Evolutionary conservation across 2,888 invertebrate genomes (phyloP).

Genomic region (Mesoligia furuncula): DNA sequence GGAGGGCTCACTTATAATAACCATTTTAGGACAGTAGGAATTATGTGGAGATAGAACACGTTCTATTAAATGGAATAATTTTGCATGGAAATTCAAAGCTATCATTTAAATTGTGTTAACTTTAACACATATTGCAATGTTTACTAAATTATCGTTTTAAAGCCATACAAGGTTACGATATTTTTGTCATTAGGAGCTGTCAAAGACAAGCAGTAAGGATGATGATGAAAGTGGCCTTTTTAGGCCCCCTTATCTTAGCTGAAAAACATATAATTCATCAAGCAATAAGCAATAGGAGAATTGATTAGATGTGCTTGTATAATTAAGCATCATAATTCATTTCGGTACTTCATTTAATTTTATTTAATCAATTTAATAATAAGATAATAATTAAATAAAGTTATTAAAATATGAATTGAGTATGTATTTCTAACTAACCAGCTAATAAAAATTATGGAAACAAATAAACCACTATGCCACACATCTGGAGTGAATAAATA

Average conservation of each 20-base stretch:
- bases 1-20: constrained; percentile 67
- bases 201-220: not conserved
- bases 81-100: not conserved
- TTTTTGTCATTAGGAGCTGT: not conserved
- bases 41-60: constrained; percentile 37
- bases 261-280: not conserved
- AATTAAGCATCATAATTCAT: not conserved
- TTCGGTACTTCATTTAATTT: too few species aligned
- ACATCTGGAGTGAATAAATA: constrained; percentile 56
- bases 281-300: not conserved
- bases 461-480: constrained; percentile 19
- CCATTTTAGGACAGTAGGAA: constrained; percentile 66
- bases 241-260: not conserved
- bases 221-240: too few species aligned
- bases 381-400: not conserved
- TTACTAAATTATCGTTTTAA: not conserved
- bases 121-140: not conserved
- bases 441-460: constrained; percentile 11
- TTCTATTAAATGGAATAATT: constrained; percentile 1
- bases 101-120: not conserved
- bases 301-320: not conserved
- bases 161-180: not conserved
- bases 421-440: constrained; percentile 1
- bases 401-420: constrained; percentile 11
- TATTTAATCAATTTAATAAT: not conserved